Percentiles rank a stretch among this genome's conserved stretches.
Evolutionary conservation across 2,113 vertebrate genomes (phyloP).

Genomic region (Tragelaphus buxtoni): DNA sequence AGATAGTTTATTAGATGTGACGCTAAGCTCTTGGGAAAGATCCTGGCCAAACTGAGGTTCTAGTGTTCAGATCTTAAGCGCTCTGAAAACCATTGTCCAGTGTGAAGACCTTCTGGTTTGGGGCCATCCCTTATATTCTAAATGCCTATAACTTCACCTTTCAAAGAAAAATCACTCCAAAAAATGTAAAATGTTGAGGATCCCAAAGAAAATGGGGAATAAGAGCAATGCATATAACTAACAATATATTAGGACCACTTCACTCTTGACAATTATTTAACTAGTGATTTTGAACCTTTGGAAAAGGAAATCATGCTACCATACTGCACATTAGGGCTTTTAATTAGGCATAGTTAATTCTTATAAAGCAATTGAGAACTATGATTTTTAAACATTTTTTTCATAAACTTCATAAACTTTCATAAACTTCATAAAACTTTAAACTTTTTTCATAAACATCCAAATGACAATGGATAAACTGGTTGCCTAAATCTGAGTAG

Average conservation of each 20-base stretch:
- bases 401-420: not conserved
- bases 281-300: not conserved
- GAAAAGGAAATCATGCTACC: not conserved
- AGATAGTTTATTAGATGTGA: not conserved
- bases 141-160: not conserved
- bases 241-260: not conserved
- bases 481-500: not conserved
- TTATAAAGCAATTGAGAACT: not conserved
- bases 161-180: not conserved
- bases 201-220: not conserved
- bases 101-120: not conserved
- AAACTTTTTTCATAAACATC: not conserved
- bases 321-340: not conserved
- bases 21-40: not conserved
- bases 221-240: not conserved
- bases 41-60: not conserved
- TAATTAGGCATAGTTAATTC: constrained; percentile 11
- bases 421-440: not conserved
- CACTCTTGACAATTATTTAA: not conserved
- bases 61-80: not conserved
- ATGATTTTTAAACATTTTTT: not conserved
- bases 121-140: not conserved
- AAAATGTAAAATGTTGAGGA: not conserved
- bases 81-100: not conserved
- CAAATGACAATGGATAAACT: not conserved